phyloP scores from a whole-genome alignment of 2,113 vertebrate genomes.

The Rhizomys pruinosus region DNA sequence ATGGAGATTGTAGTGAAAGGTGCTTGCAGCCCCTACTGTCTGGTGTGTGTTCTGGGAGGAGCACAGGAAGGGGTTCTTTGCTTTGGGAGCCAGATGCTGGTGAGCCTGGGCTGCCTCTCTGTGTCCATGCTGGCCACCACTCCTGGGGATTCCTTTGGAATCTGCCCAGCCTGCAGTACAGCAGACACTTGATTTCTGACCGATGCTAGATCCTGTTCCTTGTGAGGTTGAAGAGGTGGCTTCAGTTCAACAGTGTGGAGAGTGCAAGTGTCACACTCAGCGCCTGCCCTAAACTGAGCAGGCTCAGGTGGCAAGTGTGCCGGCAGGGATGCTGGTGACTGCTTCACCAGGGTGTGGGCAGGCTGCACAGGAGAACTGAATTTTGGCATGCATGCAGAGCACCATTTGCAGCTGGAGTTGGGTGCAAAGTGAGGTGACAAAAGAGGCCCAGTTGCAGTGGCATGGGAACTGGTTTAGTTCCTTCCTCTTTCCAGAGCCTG shows the following conservation, averaged over 20 bases:
- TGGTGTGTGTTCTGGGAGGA: background rate
- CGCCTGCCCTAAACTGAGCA: rapidly evolving
- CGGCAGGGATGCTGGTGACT: rapidly evolving
- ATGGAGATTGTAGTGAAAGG: background rate
- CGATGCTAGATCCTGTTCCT: rapidly evolving
- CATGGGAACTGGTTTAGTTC: too few relatives aligned
- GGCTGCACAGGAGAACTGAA: background rate
- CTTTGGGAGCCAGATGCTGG: background rate
- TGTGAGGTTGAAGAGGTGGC: too few relatives aligned
- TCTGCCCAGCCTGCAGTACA: too few relatives aligned
- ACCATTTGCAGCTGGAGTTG: background rate
- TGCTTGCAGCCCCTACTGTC: background rate
- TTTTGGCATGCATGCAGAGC: too few relatives aligned
- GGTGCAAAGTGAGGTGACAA: rapidly evolving
- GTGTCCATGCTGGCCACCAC: too few relatives aligned
- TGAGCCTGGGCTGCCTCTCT: background rate
- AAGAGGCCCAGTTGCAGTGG: background rate
- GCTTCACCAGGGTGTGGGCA: background rate
- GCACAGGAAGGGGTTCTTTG: background rate
- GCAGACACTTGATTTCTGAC: background rate
- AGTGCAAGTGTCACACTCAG: background rate
- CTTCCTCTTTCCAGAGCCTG: background rate
- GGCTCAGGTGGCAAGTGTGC: too few relatives aligned
- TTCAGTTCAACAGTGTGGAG: background rate
- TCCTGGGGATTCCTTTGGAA: background rate